A percentile compares a stretch with the other conserved stretches of the same genome.
These are phyloP conservation scores for Philopedon plagiatum DNA, from an alignment of 2,888 invertebrate species.

Conservation along the genomic window DNA sequence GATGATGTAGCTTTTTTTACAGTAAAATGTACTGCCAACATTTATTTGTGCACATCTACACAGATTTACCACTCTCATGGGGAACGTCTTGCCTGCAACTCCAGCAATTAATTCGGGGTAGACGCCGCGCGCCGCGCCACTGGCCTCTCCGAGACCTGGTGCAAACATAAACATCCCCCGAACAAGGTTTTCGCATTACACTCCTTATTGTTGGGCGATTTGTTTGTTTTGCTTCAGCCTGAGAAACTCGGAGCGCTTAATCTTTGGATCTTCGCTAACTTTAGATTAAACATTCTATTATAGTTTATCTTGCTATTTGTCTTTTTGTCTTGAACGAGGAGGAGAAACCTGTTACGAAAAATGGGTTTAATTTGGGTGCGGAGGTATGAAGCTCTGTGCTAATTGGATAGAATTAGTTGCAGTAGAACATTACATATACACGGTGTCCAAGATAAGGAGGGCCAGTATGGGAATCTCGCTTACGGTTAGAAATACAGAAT, in stretches of 20 bases:
- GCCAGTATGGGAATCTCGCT: no score
- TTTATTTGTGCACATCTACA: no score
- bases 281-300: conserved; percentile 47
- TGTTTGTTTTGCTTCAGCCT: conserved; percentile 48
- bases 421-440: no score
- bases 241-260: conserved; percentile 48
- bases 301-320: conserved; percentile 49
- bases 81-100: no score
- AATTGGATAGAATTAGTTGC: no score
- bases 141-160: conserved; percentile 25
- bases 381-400: neutral
- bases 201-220: conserved; percentile 52
- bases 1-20: no score
- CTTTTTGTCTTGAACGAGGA: conserved; percentile 45
- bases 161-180: conserved; percentile 55
- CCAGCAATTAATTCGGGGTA: no score
- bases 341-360: conserved; percentile 1
- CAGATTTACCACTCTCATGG: no score
- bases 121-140: conserved; percentile 10
- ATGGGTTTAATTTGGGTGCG: neutral
- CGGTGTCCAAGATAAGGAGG: no score
- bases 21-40: no score
- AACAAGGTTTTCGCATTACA: conserved; percentile 59
- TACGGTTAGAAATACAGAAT: no score
- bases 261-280: conserved; percentile 46